These are phyloP conservation scores for Puma concolor DNA, from an alignment of 2,113 vertebrate genomes.

Conservation along the genomic window DNA sequence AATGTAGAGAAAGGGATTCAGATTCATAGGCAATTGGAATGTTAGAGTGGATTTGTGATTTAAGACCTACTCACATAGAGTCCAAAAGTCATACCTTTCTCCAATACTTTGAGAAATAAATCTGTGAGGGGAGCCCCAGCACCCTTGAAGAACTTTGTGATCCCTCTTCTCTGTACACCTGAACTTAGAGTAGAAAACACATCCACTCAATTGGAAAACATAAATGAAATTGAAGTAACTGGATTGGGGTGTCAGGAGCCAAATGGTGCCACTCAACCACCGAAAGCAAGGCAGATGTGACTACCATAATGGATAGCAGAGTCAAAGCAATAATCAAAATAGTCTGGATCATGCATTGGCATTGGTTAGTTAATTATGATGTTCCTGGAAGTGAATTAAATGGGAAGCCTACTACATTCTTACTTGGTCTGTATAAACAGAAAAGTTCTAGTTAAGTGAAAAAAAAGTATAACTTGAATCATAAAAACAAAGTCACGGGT, in stretches of 20 bases:
- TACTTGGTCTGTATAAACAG: background rate
- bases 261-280: background rate
- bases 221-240: background rate
- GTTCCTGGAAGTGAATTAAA: background rate
- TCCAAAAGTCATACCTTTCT: no score
- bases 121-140: no score
- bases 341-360: background rate
- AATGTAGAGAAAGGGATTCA: background rate
- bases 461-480: background rate
- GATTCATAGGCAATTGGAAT: background rate
- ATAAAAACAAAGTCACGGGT: background rate
- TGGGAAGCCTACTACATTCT: background rate
- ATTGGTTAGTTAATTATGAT: background rate
- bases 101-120: no score
- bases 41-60: background rate
- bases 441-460: background rate
- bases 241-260: background rate
- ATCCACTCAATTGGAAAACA: background rate
- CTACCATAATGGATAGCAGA: background rate
- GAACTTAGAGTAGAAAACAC: background rate
- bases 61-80: background rate
- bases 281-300: background rate
- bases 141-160: background rate
- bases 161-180: background rate
- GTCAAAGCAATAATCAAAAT: background rate